phyloP scores from a whole-genome alignment of 2,113 vertebrate species.

The Pan troglodytes region NHGRI_mPanTro3-v2.1_pri NC_072420.2:34545001-34545500 shows the following conservation, averaged over 20 bases:
- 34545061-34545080: constrained; percentile 99
- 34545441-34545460: constrained; percentile 96
- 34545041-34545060: constrained; percentile 99
- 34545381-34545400: constrained; percentile 85
- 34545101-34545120: constrained; percentile 96
- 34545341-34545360: constrained; percentile 86
- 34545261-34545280: constrained; percentile 85
- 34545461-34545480: constrained; percentile 97
- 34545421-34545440: constrained; percentile 81
- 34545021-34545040: constrained; percentile 99
- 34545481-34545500: constrained; percentile 88
- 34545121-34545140: constrained; percentile 97
- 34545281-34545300: constrained; percentile 93
- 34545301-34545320: constrained; percentile 99
- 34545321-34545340: constrained; percentile 84
- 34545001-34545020: constrained; percentile 99
- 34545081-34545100: constrained; percentile 99
- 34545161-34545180: constrained; percentile 95
- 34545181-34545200: constrained; percentile 95
- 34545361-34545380: constrained; percentile 82
- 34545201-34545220: constrained; percentile 94
- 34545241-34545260: constrained; percentile 84
- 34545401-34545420: constrained; percentile 82
- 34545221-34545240: constrained; percentile 90
- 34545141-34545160: constrained; percentile 96